A percentile compares a stretch with the other conserved stretches of the same genome.
Conservation (phyloP, 2,113 vertebrate genomes). For the Elephas maximus region DNA sequence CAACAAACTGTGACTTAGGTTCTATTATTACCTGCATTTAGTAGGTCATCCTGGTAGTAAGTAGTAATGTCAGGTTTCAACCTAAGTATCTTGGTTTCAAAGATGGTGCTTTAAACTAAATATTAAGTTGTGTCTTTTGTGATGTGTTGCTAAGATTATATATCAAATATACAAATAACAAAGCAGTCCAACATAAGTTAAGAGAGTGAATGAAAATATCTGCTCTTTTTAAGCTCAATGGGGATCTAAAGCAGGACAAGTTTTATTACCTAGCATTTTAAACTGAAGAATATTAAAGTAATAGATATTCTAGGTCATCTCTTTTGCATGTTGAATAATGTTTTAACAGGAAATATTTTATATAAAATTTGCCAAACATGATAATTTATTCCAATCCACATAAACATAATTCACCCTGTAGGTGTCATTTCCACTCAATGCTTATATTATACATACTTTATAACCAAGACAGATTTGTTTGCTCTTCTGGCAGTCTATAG, state of each 20-base stretch:
- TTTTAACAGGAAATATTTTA: neutral
- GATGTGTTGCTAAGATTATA: neutral
- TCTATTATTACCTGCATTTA: neutral
- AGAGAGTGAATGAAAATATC: neutral
- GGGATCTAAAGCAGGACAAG: neutral
- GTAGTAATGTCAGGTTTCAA: neutral
- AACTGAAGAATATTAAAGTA: neutral
- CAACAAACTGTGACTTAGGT: neutral
- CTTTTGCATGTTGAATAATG: neutral
- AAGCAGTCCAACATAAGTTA: neutral
- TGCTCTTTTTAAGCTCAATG: neutral
- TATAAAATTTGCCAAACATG: neutral
- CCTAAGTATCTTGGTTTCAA: neutral
- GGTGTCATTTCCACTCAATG: neutral
- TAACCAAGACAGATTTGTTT: neutral
- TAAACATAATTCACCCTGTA: neutral
- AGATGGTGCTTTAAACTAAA: neutral
- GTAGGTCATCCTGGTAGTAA: neutral
- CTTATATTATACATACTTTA: neutral
- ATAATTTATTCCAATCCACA: neutral
- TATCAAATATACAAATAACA: neutral
- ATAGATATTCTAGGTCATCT: neutral
- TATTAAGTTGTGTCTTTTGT: neutral
- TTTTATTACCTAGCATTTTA: constrained; percentile 4
- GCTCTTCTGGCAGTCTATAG: no score